A percentile compares a stretch with the other conserved stretches of the same genome.
These are phyloP conservation scores for Crotalus viridis DNA, from an alignment of 2,113 vertebrate genomes.

Conservation along the genomic window DNA sequence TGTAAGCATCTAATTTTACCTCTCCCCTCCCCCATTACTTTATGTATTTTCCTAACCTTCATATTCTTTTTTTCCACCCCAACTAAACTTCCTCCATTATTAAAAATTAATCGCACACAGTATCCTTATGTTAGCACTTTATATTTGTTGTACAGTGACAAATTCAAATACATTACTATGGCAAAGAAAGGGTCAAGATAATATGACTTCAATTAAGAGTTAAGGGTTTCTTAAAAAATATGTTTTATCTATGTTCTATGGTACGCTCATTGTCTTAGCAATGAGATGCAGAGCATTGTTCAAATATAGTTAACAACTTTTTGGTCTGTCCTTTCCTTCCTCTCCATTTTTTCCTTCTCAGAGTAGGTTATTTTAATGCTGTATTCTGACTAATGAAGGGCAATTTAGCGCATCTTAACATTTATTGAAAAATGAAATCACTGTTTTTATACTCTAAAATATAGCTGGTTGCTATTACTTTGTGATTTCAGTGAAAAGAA, in stretches of 20 bases:
- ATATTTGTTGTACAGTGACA: not conserved
- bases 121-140: not conserved
- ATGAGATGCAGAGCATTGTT: constrained; percentile 33
- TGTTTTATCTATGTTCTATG: not conserved
- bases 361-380: not conserved
- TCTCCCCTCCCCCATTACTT: not conserved
- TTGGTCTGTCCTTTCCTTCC: not conserved
- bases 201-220: not conserved
- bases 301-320: constrained; percentile 45
- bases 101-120: not conserved
- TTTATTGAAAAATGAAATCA: not conserved
- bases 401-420: constrained; percentile 14
- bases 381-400: not conserved
- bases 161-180: not conserved
- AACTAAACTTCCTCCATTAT: not conserved
- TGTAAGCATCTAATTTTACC: not conserved
- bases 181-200: not conserved
- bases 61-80: not conserved
- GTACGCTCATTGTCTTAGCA: constrained; percentile 37
- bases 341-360: not conserved
- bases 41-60: not conserved
- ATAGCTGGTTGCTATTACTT: not conserved
- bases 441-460: not conserved
- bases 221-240: not conserved
- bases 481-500: not conserved